Percentiles rank a stretch among this genome's conserved stretches.
Conservation (phyloP, 2,113 vertebrate genomes). For the Acrocephalus kingi region DNA sequence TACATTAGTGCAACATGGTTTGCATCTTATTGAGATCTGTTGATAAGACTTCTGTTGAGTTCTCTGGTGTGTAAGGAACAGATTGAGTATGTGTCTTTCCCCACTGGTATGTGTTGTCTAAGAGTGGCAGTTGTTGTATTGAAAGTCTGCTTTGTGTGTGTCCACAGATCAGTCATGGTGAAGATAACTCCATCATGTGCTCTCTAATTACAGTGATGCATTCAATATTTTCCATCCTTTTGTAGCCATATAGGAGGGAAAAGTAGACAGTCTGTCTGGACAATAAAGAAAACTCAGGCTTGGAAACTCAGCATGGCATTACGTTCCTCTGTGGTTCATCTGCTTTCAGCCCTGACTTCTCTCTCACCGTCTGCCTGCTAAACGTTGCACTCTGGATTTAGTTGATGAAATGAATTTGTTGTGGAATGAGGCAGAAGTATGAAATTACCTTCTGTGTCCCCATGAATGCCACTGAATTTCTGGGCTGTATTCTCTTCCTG, state of each 20-base stretch:
- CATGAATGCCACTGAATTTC: neutral
- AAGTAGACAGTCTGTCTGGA: neutral
- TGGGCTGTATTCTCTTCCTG: neutral
- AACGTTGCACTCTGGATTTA: neutral
- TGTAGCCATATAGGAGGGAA: neutral
- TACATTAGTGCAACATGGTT: neutral
- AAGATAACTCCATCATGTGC: neutral
- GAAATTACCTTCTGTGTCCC: neutral
- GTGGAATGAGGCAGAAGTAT: neutral
- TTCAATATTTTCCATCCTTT: conserved; percentile 20
- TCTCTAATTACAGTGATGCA: neutral
- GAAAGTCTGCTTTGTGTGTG: neutral
- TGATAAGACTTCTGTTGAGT: neutral
- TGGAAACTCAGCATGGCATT: neutral
- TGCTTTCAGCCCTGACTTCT: neutral
- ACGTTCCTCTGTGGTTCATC: neutral
- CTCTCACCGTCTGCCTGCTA: neutral
- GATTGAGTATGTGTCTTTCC: neutral
- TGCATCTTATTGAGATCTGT: neutral
- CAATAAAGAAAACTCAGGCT: neutral
- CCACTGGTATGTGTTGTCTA: neutral
- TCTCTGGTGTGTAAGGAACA: neutral
- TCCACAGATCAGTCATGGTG: neutral
- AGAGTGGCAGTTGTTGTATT: neutral
- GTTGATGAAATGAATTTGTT: neutral